Percentiles rank a stretch among this genome's conserved stretches.
These are phyloP conservation scores for Dysdera silvatica DNA, from an alignment of 1,140 invertebrate genomes.

Conservation along the genomic window DNA sequence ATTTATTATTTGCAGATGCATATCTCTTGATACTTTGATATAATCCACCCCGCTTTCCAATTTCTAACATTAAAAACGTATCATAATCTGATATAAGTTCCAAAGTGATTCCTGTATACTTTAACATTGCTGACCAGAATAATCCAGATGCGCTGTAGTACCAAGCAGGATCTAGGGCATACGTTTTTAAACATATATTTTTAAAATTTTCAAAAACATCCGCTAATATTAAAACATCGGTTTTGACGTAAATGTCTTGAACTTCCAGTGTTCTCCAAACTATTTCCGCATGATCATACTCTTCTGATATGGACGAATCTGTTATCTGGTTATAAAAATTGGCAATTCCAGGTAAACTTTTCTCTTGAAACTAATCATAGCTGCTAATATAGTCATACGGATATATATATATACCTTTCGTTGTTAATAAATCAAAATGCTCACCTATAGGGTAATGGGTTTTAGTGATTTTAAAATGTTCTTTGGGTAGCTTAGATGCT, in stretches of 20 bases:
- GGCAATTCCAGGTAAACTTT: too few species aligned
- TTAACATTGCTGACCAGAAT: neutral
- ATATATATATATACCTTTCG: too few species aligned
- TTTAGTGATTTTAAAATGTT: too few species aligned
- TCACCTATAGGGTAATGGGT: too few species aligned
- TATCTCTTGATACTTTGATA: constrained; percentile 8
- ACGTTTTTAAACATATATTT: constrained; percentile 23
- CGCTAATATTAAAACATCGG: constrained; percentile 30
- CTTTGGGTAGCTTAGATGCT: too few species aligned
- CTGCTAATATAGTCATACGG: too few species aligned
- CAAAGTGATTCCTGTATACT: constrained; percentile 4
- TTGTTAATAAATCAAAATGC: too few species aligned
- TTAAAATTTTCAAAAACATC: constrained; percentile 37
- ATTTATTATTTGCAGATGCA: constrained; percentile 26
- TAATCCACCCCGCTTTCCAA: neutral
- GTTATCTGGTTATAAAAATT: too few species aligned
- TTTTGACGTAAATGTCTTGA: constrained; percentile 32
- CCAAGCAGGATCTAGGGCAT: constrained; percentile 5
- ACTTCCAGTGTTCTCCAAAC: constrained; percentile 35
- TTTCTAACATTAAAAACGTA: constrained; percentile 6
- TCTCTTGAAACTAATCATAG: too few species aligned
- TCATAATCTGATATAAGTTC: constrained; percentile 2
- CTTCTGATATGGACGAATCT: too few species aligned
- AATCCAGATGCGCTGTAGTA: neutral
- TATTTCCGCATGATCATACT: constrained; percentile 11